Conservation (phyloP, 2,888 invertebrate species). For the Cylindroiulus punctatus region DNA sequence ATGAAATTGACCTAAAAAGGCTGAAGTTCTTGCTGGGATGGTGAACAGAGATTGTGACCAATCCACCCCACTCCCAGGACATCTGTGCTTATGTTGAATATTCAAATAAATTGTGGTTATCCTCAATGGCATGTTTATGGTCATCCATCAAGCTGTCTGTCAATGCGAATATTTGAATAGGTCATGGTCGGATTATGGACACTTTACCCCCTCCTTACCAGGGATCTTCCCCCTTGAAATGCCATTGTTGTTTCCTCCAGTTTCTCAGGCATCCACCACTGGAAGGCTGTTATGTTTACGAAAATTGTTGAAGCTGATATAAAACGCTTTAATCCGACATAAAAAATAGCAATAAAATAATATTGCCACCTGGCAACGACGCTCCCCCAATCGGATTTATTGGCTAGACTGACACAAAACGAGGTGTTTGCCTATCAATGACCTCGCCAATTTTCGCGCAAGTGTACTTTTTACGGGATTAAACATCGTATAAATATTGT, state of each 20-base stretch:
- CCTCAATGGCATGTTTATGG: too few species aligned
- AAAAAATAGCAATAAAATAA: background rate
- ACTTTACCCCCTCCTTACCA: too few species aligned
- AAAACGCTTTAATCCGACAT: constrained; percentile 28
- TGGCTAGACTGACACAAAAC: background rate
- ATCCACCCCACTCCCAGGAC: too few species aligned
- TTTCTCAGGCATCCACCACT: background rate
- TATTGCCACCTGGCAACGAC: background rate
- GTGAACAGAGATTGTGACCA: too few species aligned
- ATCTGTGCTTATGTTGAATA: too few species aligned
- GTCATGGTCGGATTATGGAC: too few species aligned
- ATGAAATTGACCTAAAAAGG: too few species aligned
- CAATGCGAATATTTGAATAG: too few species aligned
- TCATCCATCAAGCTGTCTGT: too few species aligned
- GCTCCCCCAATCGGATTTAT: background rate
- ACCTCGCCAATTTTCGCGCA: background rate
- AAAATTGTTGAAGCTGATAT: background rate
- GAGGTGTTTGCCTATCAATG: background rate
- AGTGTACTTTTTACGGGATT: background rate
- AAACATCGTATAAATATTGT: background rate
- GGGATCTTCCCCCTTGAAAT: background rate
- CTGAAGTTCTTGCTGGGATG: too few species aligned
- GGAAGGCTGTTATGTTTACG: background rate
- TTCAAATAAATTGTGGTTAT: too few species aligned
- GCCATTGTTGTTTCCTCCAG: background rate